Percentiles rank a stretch among this genome's conserved stretches.
These are phyloP conservation scores for Epinotia brunnichana DNA, from an alignment of 2,888 invertebrate species.

Conservation along the genomic window DNA sequence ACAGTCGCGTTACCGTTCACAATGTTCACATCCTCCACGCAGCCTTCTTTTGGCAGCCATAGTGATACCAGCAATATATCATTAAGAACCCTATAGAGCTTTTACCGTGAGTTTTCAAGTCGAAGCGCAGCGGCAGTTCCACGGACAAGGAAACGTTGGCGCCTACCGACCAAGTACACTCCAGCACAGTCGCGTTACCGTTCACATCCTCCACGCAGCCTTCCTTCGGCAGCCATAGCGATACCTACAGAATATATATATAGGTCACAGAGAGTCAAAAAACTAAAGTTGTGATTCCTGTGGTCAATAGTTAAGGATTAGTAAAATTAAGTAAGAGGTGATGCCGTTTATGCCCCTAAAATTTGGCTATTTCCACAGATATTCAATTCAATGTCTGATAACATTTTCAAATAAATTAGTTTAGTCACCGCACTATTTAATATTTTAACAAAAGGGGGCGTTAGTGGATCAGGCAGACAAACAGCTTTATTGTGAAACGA, in stretches of 20 bases:
- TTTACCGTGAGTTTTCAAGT: conserved; percentile 64
- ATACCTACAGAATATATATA: conserved; percentile 51
- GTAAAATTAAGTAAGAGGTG: too few species aligned
- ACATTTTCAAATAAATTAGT: too few species aligned
- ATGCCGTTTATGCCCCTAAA: too few species aligned
- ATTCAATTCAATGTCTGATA: too few species aligned
- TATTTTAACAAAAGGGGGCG: too few species aligned
- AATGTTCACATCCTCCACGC: conserved; percentile 45
- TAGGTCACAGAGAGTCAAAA: too few species aligned
- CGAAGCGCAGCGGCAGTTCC: conserved; percentile 58
- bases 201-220: conserved; percentile 53
- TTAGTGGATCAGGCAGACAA: too few species aligned
- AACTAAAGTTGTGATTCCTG: too few species aligned
- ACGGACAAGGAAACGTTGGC: conserved; percentile 63
- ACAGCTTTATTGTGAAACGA: background rate
- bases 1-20: conserved; percentile 36
- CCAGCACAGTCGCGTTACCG: conserved; percentile 42
- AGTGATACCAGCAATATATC: conserved; percentile 54
- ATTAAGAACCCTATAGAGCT: too few species aligned
- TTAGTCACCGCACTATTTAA: too few species aligned
- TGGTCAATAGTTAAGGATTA: too few species aligned
- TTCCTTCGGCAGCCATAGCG: conserved; percentile 56
- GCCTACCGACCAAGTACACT: conserved; percentile 61
- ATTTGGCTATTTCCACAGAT: too few species aligned
- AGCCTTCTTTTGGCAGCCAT: conserved; percentile 58